Conservation (phyloP, 2,113 vertebrate genomes). For the Pituophis catenifer region DNA sequence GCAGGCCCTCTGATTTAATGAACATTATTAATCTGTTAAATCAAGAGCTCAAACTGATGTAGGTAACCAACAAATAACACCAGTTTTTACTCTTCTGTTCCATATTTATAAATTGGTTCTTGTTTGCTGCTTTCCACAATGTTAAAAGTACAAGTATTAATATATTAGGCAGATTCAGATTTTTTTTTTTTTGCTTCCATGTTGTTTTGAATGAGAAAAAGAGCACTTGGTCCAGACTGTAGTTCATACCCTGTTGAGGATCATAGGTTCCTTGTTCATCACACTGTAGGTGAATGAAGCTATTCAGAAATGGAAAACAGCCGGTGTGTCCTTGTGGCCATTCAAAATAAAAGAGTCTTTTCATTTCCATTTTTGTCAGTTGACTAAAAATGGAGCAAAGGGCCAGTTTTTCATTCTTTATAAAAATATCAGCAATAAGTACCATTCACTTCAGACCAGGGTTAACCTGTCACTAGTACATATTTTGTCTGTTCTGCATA, state of each 20-base stretch:
- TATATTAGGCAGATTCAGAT: background rate
- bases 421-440: background rate
- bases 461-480: background rate
- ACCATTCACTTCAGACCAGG: background rate
- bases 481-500: background rate
- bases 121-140: background rate
- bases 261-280: background rate
- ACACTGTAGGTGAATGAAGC: background rate
- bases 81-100: background rate
- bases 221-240: background rate
- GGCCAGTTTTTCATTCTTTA: background rate
- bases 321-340: background rate
- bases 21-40: background rate
- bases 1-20: background rate
- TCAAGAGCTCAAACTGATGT: background rate
- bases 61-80: background rate
- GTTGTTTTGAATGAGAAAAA: background rate
- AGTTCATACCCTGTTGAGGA: background rate
- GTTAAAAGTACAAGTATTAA: background rate
- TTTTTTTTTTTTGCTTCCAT: too few relatives aligned
- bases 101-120: background rate
- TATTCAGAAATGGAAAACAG: fast-evolving
- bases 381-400: background rate
- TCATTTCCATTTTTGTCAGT: background rate
- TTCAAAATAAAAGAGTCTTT: background rate